phyloP scores from a whole-genome alignment of 2,888 invertebrate genomes.

The Elysia crispata region DNA sequence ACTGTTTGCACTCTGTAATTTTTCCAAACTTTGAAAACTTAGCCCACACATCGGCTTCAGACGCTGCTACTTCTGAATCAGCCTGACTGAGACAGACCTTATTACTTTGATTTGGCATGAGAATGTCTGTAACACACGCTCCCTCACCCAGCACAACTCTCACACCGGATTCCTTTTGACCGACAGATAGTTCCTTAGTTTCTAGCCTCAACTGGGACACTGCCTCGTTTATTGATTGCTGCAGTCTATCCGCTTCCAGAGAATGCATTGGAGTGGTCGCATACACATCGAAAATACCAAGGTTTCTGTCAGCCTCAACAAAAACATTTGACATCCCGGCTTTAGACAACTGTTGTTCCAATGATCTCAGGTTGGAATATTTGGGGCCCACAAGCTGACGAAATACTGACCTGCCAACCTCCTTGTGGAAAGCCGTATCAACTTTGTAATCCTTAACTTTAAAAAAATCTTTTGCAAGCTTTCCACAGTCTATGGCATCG shows the following conservation, averaged over 20 bases:
- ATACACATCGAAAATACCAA: slow-evolving; percentile 59
- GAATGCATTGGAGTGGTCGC: slow-evolving; percentile 43
- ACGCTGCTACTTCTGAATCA: slow-evolving; percentile 38
- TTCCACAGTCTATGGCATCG: slow-evolving; percentile 51
- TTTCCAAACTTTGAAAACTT: slow-evolving; percentile 57
- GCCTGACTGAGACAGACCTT: slow-evolving; percentile 55
- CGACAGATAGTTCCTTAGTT: slow-evolving; percentile 49
- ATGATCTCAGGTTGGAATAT: slow-evolving; percentile 55
- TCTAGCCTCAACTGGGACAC: slow-evolving; percentile 47
- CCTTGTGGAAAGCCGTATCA: slow-evolving; percentile 50
- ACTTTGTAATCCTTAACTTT: slow-evolving; percentile 55
- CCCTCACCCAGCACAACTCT: slow-evolving; percentile 61
- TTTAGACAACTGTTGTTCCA: slow-evolving; percentile 54
- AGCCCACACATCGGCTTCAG: slow-evolving; percentile 35
- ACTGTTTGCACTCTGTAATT: slow-evolving; percentile 51
- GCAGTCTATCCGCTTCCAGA: slow-evolving; percentile 11
- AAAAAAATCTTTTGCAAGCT: slow-evolving; percentile 54
- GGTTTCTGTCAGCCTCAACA: slow-evolving; percentile 59
- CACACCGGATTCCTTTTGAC: slow-evolving; percentile 49
- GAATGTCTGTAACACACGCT: slow-evolving; percentile 55
- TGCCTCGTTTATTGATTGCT: slow-evolving; percentile 27
- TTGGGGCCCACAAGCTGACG: slow-evolving; percentile 61
- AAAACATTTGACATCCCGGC: slow-evolving; percentile 53
- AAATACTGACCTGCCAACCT: slow-evolving; percentile 58
- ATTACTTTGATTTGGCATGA: slow-evolving; percentile 63